Percentiles rank a stretch among this genome's conserved stretches.
Evolutionary conservation across 2,797 vertebrate genomes (phyloP).

Genomic region (Coluber constrictor): DNA sequence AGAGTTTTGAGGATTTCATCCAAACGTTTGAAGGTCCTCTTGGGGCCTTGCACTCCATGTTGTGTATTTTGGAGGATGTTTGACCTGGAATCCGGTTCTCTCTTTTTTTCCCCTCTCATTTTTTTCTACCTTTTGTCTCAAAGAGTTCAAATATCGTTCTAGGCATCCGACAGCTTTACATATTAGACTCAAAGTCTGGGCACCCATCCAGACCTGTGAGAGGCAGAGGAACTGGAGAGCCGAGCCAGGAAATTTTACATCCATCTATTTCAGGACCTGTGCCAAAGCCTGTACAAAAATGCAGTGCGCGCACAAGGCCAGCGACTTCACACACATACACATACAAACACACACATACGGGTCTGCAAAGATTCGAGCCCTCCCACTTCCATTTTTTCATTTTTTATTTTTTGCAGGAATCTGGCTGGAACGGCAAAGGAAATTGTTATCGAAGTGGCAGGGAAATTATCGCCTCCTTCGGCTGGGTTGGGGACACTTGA

Average conservation of each 20-base stretch:
- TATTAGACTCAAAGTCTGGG: background rate
- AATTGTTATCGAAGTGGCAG: background rate
- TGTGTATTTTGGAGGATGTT: background rate
- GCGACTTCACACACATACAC: background rate
- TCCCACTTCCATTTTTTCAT: background rate
- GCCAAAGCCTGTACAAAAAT: constrained; percentile 37
- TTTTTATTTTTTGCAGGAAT: background rate
- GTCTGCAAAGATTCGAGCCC: background rate
- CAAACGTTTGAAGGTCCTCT: background rate
- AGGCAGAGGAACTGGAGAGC: constrained; percentile 47
- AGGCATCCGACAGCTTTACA: constrained; percentile 31
- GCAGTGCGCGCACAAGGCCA: constrained; percentile 10
- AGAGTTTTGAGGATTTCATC: background rate
- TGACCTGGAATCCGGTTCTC: constrained; percentile 34
- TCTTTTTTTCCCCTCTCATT: background rate
- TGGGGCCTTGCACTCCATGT: background rate
- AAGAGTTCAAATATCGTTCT: constrained; percentile 44
- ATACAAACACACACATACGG: background rate
- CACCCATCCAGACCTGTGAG: constrained; percentile 37
- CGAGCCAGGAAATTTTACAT: constrained; percentile 57
- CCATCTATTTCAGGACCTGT: constrained; percentile 41
- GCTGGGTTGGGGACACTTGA: background rate
- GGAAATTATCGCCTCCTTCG: background rate
- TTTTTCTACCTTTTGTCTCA: constrained; percentile 26
- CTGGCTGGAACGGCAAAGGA: background rate